These are phyloP conservation scores for Matsumyia berberina DNA, from an alignment of 2,888 invertebrate genomes.

Conservation along the genomic window DNA sequence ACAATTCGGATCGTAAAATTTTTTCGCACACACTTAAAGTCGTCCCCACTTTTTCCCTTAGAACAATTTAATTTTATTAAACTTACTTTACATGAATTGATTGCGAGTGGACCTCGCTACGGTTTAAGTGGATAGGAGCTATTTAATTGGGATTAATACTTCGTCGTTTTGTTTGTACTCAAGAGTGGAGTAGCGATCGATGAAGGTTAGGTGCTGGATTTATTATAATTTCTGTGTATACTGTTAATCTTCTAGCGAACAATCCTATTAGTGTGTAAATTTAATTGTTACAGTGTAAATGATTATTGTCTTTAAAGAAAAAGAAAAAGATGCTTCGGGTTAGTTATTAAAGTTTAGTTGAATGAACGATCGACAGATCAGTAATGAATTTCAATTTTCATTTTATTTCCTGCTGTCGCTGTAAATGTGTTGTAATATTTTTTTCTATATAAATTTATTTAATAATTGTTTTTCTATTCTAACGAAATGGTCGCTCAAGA, in stretches of 20 bases:
- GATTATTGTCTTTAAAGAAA: constrained; percentile 18
- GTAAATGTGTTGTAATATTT: constrained; percentile 19
- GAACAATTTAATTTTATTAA: constrained; percentile 59
- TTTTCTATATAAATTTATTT: constrained; percentile 12
- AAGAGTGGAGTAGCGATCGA: constrained; percentile 12
- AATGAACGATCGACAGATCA: background rate
- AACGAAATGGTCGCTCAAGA: background rate
- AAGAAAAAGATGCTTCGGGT: background rate
- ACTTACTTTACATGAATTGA: constrained; percentile 21
- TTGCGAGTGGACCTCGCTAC: constrained; percentile 7
- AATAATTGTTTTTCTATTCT: constrained; percentile 5
- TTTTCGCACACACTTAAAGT: constrained; percentile 1
- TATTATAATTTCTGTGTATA: constrained; percentile 58
- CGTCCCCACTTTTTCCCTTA: constrained; percentile 36
- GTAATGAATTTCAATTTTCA: constrained; percentile 2
- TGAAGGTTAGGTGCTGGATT: constrained; percentile 63
- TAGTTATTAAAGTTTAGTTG: constrained; percentile 1
- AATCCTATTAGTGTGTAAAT: constrained; percentile 69
- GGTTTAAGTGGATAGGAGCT: constrained; percentile 1
- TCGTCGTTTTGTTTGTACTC: constrained; percentile 7
- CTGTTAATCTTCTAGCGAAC: constrained; percentile 46
- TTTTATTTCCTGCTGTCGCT: constrained; percentile 6
- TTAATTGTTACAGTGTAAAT: constrained; percentile 50
- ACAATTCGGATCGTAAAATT: constrained; percentile 94
- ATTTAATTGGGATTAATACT: constrained; percentile 38